Conservation (phyloP, 2,113 vertebrate genomes). For the Pheucticus melanocephalus region DNA sequence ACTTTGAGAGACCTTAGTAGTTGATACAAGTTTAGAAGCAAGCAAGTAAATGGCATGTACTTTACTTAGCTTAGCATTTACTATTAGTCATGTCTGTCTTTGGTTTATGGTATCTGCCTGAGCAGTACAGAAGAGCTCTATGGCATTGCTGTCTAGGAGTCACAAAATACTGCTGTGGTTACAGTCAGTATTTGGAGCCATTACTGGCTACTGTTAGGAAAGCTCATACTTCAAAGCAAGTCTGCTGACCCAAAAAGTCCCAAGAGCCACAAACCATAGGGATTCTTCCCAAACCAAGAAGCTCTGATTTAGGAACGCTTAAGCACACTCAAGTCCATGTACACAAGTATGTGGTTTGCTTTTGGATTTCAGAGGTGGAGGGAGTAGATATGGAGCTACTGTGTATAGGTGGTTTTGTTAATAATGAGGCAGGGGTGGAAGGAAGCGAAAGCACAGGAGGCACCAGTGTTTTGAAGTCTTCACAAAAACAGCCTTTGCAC, state of each 20-base stretch:
- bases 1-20: neutral
- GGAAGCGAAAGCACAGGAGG: neutral
- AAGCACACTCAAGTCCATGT: neutral
- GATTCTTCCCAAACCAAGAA: neutral
- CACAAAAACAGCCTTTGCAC: neutral
- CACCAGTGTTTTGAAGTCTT: neutral
- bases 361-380: neutral
- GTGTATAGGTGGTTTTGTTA: neutral
- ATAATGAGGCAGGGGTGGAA: neutral
- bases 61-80: neutral
- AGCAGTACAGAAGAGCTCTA: neutral
- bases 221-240: neutral
- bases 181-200: neutral
- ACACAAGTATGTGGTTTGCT: neutral
- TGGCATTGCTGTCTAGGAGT: neutral
- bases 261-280: neutral
- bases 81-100: neutral
- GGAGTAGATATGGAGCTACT: neutral
- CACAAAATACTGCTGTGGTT: neutral
- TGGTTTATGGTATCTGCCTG: neutral
- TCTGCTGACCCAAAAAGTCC: neutral
- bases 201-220: neutral
- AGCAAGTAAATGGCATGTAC: neutral
- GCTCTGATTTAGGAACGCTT: neutral
- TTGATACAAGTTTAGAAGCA: fast-evolving